phyloP scores from a whole-genome alignment of 1,140 invertebrate species.

The Anoplophora glabripennis region DNA sequence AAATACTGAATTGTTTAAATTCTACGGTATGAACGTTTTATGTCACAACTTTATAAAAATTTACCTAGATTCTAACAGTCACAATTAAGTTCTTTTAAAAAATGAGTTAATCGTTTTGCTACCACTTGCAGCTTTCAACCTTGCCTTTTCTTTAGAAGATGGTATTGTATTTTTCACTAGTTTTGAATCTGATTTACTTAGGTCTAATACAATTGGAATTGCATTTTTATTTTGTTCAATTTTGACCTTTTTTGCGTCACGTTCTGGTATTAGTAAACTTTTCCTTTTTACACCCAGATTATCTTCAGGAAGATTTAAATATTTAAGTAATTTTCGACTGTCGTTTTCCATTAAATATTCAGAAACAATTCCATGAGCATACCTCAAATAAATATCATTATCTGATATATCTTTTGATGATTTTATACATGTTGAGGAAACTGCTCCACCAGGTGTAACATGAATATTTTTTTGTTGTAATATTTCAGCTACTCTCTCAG shows the following conservation, averaged over 20 bases:
- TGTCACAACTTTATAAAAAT: constrained; percentile 16
- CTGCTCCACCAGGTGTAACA: constrained; percentile 61
- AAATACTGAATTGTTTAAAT: too few species aligned
- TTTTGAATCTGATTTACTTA: constrained; percentile 41
- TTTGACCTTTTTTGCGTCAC: constrained; percentile 48
- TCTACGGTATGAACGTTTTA: too few species aligned
- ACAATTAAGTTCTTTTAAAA: constrained; percentile 58
- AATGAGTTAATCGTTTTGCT: constrained; percentile 73
- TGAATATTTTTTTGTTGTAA: constrained; percentile 68
- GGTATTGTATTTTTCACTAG: constrained; percentile 50
- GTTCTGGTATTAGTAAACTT: constrained; percentile 40
- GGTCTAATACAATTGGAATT: constrained; percentile 38
- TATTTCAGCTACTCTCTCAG: constrained; percentile 59
- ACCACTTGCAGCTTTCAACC: constrained; percentile 69
- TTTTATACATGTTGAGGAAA: constrained; percentile 68
- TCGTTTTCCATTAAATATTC: constrained; percentile 68
- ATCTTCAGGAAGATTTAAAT: constrained; percentile 62
- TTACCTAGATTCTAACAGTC: constrained; percentile 22
- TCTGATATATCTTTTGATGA: constrained; percentile 37
- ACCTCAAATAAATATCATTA: constrained; percentile 62
- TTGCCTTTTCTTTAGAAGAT: constrained; percentile 66
- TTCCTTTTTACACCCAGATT: constrained; percentile 59
- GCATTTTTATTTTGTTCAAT: constrained; percentile 37
- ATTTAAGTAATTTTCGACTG: constrained; percentile 57
- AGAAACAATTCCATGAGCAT: constrained; percentile 66